phyloP scores from a whole-genome alignment of 2,113 vertebrate genomes.

The Dryoscopus gambensis region DNA sequence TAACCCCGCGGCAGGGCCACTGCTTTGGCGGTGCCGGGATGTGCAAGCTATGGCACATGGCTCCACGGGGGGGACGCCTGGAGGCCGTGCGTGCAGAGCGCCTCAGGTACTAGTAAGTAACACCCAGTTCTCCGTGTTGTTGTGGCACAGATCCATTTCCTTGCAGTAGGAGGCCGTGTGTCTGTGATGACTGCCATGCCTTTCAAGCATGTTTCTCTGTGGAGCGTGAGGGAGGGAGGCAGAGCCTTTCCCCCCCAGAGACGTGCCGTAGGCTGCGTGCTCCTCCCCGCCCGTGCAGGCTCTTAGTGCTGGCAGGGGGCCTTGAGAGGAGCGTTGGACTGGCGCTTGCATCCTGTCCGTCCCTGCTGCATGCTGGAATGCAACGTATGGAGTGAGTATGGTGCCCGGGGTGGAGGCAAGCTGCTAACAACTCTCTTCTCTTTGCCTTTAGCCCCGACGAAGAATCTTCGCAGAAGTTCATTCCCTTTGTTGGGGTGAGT shows the following conservation, averaged over 20 bases:
- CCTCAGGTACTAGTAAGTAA: slow-evolving; percentile 22
- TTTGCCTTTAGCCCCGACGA: slow-evolving; percentile 85
- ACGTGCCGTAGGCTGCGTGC: not conserved
- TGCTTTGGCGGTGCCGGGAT: not conserved
- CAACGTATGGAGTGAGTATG: not conserved
- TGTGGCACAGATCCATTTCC: slow-evolving; percentile 21
- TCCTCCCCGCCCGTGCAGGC: not conserved
- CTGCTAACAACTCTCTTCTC: slow-evolving; percentile 18
- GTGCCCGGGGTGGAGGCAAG: not conserved
- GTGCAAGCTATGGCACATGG: not conserved
- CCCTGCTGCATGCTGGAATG: slow-evolving; percentile 65
- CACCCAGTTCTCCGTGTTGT: not conserved
- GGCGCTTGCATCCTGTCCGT: slow-evolving; percentile 44
- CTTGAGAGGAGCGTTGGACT: not conserved
- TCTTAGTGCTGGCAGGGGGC: slow-evolving; percentile 8
- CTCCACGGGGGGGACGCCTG: slow-evolving; percentile 11
- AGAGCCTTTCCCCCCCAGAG: not conserved
- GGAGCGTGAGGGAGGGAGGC: not conserved
- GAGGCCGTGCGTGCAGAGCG: not conserved
- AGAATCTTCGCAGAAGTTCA: slow-evolving; percentile 97
- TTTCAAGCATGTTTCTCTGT: slow-evolving; percentile 48
- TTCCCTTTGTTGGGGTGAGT: slow-evolving; percentile 95
- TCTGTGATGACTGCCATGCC: slow-evolving; percentile 19
- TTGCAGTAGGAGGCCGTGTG: not conserved
- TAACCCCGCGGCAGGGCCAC: slow-evolving; percentile 29